Conservation (phyloP, 1,140 invertebrate genomes). For the Drosophila sucinea region DNA sequence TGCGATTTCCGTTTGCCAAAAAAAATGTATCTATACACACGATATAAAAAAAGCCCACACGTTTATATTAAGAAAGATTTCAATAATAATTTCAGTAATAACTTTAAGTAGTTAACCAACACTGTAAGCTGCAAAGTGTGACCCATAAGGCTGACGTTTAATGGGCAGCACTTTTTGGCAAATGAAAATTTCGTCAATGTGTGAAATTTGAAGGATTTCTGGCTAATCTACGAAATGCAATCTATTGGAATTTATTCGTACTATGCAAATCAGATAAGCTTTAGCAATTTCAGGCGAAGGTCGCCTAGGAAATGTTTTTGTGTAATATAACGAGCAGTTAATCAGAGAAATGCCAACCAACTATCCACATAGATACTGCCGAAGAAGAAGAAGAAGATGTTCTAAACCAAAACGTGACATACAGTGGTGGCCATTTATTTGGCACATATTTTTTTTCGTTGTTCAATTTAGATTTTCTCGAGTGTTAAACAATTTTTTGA, state of each 20-base stretch:
- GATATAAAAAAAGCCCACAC: too few relatives aligned
- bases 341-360: not conserved
- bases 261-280: constrained; percentile 29
- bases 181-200: not conserved
- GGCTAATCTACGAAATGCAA: not conserved
- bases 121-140: not conserved
- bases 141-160: too few relatives aligned
- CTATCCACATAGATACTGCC: constrained; percentile 1
- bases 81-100: too few relatives aligned
- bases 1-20: too few relatives aligned
- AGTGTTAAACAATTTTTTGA: too few relatives aligned
- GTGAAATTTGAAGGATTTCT: not conserved
- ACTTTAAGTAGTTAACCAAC: not conserved
- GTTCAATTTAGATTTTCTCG: too few relatives aligned
- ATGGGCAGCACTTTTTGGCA: too few relatives aligned
- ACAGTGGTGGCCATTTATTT: too few relatives aligned
- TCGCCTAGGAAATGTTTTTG: constrained; percentile 8
- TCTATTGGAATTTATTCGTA: not conserved
- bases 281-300: constrained; percentile 35
- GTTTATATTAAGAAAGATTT: too few relatives aligned
- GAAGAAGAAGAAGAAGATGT: not conserved
- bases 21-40: too few relatives aligned
- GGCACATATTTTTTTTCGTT: too few relatives aligned
- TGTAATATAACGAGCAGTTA: constrained; percentile 36
- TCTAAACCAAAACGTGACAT: constrained; percentile 52